These are phyloP conservation scores for Malthinus seriepunctatus DNA, from an alignment of 2,888 invertebrate genomes.

Conservation along the genomic window DNA sequence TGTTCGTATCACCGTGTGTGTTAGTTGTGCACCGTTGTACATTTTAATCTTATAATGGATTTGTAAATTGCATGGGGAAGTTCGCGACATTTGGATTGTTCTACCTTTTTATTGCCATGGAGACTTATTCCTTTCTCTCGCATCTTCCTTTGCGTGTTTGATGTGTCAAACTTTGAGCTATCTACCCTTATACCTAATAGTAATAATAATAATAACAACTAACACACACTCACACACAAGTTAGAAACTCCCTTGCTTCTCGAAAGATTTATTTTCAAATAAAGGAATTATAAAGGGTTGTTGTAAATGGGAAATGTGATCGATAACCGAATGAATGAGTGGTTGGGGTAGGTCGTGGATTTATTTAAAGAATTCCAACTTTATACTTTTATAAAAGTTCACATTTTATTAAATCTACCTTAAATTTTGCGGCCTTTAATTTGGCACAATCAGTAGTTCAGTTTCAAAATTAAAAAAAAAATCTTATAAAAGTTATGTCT, in stretches of 20 bases:
- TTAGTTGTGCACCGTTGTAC: no score
- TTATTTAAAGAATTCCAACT: not conserved
- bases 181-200: not conserved
- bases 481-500: no score
- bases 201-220: not conserved
- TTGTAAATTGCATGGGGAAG: constrained; percentile 8
- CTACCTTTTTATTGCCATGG: constrained; percentile 12
- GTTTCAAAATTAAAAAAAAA: no score
- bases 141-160: not conserved
- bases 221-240: constrained; percentile 1
- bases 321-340: constrained; percentile 17
- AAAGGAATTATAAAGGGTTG: constrained; percentile 27
- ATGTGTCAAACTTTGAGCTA: constrained; percentile 13
- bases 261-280: constrained; percentile 24
- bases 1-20: no score
- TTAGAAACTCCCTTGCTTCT: constrained; percentile 11
- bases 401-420: no score
- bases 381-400: constrained; percentile 2
- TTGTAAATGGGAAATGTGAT: constrained; percentile 19
- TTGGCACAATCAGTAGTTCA: no score
- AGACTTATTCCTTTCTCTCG: not conserved
- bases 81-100: not conserved
- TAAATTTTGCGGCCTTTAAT: no score
- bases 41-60: constrained; percentile 9
- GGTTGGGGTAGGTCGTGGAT: constrained; percentile 24